A percentile compares a stretch with the other conserved stretches of the same genome.
These are phyloP conservation scores for Oreochromis aureus DNA, from an alignment of 2,113 vertebrate genomes.

Conservation along the genomic window DNA sequence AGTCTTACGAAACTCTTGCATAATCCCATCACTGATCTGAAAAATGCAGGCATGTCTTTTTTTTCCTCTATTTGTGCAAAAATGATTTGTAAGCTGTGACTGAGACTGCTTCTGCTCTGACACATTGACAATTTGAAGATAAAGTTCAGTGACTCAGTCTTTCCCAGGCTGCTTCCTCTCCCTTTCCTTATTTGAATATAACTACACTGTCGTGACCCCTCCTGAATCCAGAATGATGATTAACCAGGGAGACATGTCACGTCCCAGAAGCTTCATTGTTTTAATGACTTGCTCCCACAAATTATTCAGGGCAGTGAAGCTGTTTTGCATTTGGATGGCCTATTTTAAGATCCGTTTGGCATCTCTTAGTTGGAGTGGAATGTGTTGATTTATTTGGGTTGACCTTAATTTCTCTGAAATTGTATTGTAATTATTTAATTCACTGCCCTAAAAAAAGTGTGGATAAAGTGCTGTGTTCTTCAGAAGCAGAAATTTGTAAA, in stretches of 20 bases:
- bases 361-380: background rate
- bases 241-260: conserved; percentile 22
- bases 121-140: background rate
- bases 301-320: conserved; percentile 35
- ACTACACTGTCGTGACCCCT: background rate
- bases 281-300: conserved; percentile 19
- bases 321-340: conserved; percentile 31
- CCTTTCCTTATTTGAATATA: conserved; percentile 4
- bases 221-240: conserved; percentile 20
- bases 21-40: conserved; percentile 3
- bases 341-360: conserved; percentile 13
- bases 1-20: background rate
- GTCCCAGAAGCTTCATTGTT: conserved; percentile 35
- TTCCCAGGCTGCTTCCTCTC: background rate
- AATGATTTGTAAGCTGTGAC: background rate
- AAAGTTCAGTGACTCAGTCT: background rate
- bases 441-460: background rate
- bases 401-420: background rate
- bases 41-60: background rate
- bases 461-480: background rate
- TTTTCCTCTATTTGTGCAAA: background rate
- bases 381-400: background rate
- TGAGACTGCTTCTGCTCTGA: background rate
- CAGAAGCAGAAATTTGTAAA: background rate
- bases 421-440: background rate